Conservation (phyloP, 2,888 invertebrate genomes). For the Plagodis pulveraria region DNA sequence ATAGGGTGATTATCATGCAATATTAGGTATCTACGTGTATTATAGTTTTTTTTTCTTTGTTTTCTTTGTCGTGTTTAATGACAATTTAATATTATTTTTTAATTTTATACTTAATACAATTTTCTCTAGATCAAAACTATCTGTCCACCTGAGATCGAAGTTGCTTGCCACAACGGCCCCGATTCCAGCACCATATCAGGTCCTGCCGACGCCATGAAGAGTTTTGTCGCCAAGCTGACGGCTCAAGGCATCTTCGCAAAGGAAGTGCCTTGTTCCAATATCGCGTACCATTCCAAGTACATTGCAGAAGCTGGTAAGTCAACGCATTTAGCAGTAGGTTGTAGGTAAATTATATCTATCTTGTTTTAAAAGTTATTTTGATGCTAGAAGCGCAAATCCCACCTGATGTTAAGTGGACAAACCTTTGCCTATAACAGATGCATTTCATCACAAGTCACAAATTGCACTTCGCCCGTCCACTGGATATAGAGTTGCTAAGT, state of each 20-base stretch:
- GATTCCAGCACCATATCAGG: slow-evolving; percentile 97
- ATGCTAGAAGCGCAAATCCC: too few relatives aligned
- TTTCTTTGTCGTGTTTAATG: neutral
- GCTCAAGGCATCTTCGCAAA: slow-evolving; percentile 91
- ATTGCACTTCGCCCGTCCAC: too few relatives aligned
- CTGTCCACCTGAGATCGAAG: slow-evolving; percentile 91
- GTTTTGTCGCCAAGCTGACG: slow-evolving; percentile 87
- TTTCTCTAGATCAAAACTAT: slow-evolving; percentile 81
- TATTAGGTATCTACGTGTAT: neutral
- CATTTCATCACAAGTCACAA: too few relatives aligned
- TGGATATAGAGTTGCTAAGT: too few relatives aligned
- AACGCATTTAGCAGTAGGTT: neutral
- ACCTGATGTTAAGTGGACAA: too few relatives aligned
- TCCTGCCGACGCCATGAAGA: slow-evolving; percentile 87
- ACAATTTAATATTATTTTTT: too few relatives aligned
- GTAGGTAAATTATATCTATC: too few relatives aligned
- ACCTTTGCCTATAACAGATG: too few relatives aligned
- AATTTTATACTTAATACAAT: too few relatives aligned
- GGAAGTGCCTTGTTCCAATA: slow-evolving; percentile 93
- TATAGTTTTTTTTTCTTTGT: neutral
- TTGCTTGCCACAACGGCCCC: slow-evolving; percentile 94
- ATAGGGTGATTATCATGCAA: neutral
- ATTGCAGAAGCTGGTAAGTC: slow-evolving; percentile 87
- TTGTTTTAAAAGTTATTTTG: too few relatives aligned
- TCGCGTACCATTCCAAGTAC: slow-evolving; percentile 95